A percentile compares a stretch with the other conserved stretches of the same genome.
Conservation (phyloP, 64 coral and sea anemone species). For the Astreopora myriophthalma region DNA sequence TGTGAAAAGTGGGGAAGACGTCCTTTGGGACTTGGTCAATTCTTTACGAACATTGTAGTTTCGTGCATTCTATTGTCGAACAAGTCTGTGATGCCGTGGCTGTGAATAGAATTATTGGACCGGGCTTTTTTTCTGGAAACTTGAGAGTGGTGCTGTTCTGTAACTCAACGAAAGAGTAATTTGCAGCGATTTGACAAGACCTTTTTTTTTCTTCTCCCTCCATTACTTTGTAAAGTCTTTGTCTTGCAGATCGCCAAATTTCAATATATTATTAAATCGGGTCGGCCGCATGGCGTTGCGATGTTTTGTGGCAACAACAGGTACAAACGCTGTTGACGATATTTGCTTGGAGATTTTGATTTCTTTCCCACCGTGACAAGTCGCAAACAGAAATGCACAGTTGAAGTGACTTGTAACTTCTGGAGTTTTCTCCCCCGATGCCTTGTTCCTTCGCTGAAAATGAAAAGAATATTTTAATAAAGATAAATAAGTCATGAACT, state of each 20-base stretch:
- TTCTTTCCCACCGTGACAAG: not conserved
- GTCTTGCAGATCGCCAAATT: conserved; percentile 35
- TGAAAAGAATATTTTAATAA: conserved; percentile 41
- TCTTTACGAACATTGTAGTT: conserved; percentile 24
- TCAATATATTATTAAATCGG: conserved; percentile 60
- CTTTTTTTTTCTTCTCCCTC: not conserved
- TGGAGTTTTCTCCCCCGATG: not conserved
- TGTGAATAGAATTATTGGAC: not conserved
- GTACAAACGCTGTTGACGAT: not conserved
- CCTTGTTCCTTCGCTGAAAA: not conserved
- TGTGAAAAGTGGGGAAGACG: not conserved
- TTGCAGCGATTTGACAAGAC: conserved; percentile 18
- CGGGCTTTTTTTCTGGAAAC: conserved; percentile 4
- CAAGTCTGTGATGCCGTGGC: not conserved
- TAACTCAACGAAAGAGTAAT: not conserved
- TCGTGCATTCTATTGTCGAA: not conserved
- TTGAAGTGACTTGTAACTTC: conserved; percentile 6
- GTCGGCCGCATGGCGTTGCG: conserved; percentile 30
- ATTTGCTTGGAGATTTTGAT: not conserved
- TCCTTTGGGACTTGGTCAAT: conserved; percentile 23
- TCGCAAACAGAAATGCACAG: not conserved
- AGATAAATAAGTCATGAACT: conserved; percentile 36
- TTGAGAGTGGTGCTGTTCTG: not conserved
- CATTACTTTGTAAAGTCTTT: conserved; percentile 5
- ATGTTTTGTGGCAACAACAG: conserved; percentile 16